These are phyloP conservation scores for Mimachlamys varia DNA, from an alignment of 2,888 invertebrate species.

Conservation along the genomic window DNA sequence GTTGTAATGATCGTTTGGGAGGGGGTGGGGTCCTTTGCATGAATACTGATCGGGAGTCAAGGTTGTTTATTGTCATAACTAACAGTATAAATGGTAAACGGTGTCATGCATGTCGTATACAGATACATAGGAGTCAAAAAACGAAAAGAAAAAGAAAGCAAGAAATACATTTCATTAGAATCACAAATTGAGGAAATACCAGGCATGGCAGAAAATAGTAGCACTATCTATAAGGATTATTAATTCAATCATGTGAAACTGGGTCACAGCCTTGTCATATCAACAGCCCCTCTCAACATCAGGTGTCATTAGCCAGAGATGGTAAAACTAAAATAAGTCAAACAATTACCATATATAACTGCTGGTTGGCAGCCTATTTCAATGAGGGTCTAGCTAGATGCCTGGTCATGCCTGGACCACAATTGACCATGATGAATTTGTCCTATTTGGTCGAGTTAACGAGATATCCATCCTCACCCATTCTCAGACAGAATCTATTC, in stretches of 20 bases:
- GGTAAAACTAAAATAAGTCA: neutral
- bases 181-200: neutral
- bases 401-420: neutral
- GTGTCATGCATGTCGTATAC: neutral
- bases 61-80: neutral
- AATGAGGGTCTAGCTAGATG: neutral
- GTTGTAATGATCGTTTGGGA: too few species aligned
- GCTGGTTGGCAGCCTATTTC: neutral
- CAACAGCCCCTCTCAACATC: neutral
- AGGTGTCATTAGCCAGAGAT: neutral
- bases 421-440: slow-evolving; percentile 8
- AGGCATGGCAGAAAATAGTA: neutral
- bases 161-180: neutral
- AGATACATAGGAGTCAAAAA: neutral
- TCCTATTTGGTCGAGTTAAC: slow-evolving; percentile 15
- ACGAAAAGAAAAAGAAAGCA: neutral
- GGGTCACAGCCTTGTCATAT: neutral
- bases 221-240: neutral
- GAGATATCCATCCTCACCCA: neutral
- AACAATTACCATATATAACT: slow-evolving; percentile 1
- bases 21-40: neutral
- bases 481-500: slow-evolving; percentile 15
- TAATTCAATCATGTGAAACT: neutral
- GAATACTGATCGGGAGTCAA: neutral
- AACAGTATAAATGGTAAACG: neutral